A percentile compares a stretch with the other conserved stretches of the same genome.
phyloP scores from a whole-genome alignment of 1,140 invertebrate genomes.

The Anoplolepis gracilipes region DNA sequence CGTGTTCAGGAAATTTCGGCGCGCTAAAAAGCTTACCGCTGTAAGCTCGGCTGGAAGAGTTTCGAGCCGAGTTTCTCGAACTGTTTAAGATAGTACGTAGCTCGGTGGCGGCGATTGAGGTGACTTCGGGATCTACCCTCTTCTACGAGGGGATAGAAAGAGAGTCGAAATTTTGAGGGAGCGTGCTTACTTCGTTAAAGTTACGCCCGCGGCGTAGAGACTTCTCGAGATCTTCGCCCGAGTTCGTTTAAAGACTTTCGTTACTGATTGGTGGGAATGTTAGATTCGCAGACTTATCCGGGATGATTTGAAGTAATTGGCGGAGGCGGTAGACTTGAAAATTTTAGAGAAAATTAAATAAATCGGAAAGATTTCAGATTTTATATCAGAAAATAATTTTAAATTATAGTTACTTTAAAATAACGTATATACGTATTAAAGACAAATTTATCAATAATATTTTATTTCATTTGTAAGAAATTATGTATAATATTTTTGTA shows the following conservation, averaged over 20 bases:
- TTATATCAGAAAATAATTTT: neutral
- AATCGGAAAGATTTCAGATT: constrained; percentile 28
- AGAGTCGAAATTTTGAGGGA: constrained; percentile 42
- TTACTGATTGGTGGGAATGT: constrained; percentile 42
- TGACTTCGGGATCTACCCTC: constrained; percentile 4
- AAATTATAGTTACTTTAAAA: neutral
- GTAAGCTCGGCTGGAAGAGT: constrained; percentile 49
- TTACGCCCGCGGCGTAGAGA: constrained; percentile 56
- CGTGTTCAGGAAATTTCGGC: constrained; percentile 28
- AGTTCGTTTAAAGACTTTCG: constrained; percentile 55
- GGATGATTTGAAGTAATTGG: constrained; percentile 52
- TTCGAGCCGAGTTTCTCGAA: constrained; percentile 32
- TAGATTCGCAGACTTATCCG: constrained; percentile 32
- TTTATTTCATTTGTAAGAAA: constrained; percentile 4
- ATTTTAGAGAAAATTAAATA: constrained; percentile 21
- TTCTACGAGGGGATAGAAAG: too few relatives aligned
- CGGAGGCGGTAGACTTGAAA: constrained; percentile 8
- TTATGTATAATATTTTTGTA: too few relatives aligned
- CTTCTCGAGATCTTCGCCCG: constrained; percentile 34
- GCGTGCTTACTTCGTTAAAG: constrained; percentile 56
- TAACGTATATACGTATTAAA: neutral
- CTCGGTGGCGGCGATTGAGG: constrained; percentile 19
- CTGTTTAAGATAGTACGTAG: constrained; percentile 49
- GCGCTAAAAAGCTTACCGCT: constrained; percentile 51
- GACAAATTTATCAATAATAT: neutral